Base-by-base conservation (phyloP, 2,888 invertebrate species). In the Lissocephala sabroskyi region DNA sequence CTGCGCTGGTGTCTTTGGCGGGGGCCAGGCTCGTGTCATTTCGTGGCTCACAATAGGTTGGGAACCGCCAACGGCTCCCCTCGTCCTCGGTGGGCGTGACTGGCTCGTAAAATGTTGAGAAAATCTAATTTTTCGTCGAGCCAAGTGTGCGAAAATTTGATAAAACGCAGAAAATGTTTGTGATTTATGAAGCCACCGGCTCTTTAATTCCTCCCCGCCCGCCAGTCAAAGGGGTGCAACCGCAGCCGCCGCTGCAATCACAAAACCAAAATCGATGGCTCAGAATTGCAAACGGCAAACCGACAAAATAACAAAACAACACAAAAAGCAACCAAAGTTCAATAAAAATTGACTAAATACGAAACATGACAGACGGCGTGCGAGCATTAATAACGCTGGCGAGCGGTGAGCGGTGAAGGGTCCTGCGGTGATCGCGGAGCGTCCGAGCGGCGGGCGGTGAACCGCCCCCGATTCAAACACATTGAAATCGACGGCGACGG, bases 341-440 rank as follows among this genome's bases (percentile, higher is more conserved):
- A 65, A 76, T 71, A 65, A 65, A 61, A 65, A 74, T 62, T 70
- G 67, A 73, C 73, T 75, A 74, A 75, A 75, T 67, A 67, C 75
- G 56, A 60, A 73, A 73, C 65, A 65, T 77, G 77, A 71, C 79
- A 66, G 71, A 65, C 68, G 71, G 77, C 78, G 76, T 71, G 71
- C 74, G 68, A 78, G 73, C 63, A 75, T 78, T 79, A 79, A 79
- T 79, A 78, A 77, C 74, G 78, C 68, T 48, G 71, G 59, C 61
- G 62, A 40, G 46, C 73, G 56, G 13, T 7, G 16, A 35, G 2
- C 35, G 14, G 10, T n/a, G n/a, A n/a, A n/a, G n/a, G n/a, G n/a
- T n/a, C n/a, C n/a, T n/a, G n/a, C n/a, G n/a, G n/a, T n/a, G n/a
- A n/a, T n/a, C n/a, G n/a, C n/a, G n/a, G n/a, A n/a, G n/a, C n/a